A percentile compares a stretch with the other conserved stretches of the same genome.
These are phyloP conservation scores for Lobophora halterata DNA, from an alignment of 2,888 invertebrate species.

Conservation along the genomic window DNA sequence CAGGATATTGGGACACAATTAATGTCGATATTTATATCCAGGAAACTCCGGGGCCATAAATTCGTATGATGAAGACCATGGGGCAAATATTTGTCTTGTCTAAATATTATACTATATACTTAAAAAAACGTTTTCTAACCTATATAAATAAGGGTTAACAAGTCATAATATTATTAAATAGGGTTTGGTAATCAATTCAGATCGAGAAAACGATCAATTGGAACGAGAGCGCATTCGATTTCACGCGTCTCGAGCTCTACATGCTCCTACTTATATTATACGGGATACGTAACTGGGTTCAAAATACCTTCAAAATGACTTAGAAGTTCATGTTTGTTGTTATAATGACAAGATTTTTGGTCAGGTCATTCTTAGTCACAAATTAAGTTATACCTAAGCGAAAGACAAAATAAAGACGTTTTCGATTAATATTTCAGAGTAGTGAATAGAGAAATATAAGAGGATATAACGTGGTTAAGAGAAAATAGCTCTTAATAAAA, in stretches of 20 bases:
- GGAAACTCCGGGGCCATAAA: slow-evolving; percentile 70
- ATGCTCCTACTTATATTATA: slow-evolving; percentile 54
- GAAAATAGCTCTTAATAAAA: slow-evolving; percentile 5
- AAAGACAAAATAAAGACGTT: too few relatives aligned
- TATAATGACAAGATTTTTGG: too few relatives aligned
- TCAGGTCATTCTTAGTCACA: too few relatives aligned
- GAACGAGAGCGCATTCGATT: slow-evolving; percentile 67
- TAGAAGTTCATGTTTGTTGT: too few relatives aligned
- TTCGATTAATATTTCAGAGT: too few relatives aligned
- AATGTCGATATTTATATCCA: slow-evolving; percentile 77
- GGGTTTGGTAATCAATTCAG: slow-evolving; percentile 62
- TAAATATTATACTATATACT: slow-evolving; percentile 59
- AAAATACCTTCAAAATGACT: slow-evolving; percentile 6
- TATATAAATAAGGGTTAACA: too few relatives aligned
- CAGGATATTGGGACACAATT: slow-evolving; percentile 77
- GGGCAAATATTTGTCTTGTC: slow-evolving; percentile 50
- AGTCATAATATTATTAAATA: slow-evolving; percentile 43
- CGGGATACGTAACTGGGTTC: slow-evolving; percentile 39
- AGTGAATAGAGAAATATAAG: too few relatives aligned
- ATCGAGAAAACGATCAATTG: slow-evolving; percentile 59
- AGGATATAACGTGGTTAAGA: too few relatives aligned
- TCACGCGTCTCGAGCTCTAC: slow-evolving; percentile 61
- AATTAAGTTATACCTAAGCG: too few relatives aligned
- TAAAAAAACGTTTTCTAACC: slow-evolving; percentile 1
- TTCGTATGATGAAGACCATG: slow-evolving; percentile 56